Evolutionary conservation across 1,140 invertebrate species (phyloP), one percentile per base, ranked within the genome.

Genomic region (Pseudachorutes palmiensis): DNA sequence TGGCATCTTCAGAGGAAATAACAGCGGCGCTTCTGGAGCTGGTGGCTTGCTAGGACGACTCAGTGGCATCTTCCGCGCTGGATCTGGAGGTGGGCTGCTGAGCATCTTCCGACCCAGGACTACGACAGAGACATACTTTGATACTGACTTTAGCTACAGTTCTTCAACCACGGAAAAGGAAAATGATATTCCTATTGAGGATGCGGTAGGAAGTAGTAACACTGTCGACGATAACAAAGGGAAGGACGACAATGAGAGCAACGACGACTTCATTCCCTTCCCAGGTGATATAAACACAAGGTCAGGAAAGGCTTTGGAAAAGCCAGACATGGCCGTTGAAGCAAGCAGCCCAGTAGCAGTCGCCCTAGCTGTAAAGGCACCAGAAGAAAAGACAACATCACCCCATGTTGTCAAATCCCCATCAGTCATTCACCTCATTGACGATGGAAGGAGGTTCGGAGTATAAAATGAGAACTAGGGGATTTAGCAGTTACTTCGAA

Each of bases 391-490:
- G 36, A n/a, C n/a, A n/a, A n/a, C n/a, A 12, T 45, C 19, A 12
- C 36, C 36, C 9, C 36, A 45, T 45, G 36, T 45, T 45, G 51
- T 55, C 12, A 55, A 55, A 26, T 24, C 51, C 9, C 12, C 51
- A 19, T 55, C 51, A 5, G 51, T 55, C 3, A 55, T 55, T 19
- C 51, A 55, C 24, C 24, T 55, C 5, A 14, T 55, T 24, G 51
- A 55, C 51, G 51, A 55, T 55, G 51, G 51, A 26, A 14, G 51
- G 14, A 55, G 51, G 24, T 55, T 55, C 51, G 51, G 14, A 16
- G 24, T 9, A 45, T 9, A 45, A 12, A 45, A 45, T 45, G 19
- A 45, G 9, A 12, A 45, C 36, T 45, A 12, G 9, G 19, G 36
- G 9, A 19, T 12, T 45, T n/a, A n/a, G n/a, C n/a, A n/a, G n/a